Base-by-base conservation (phyloP, 2,113 vertebrate species). In the Chlorodrepanis virens region DNA sequence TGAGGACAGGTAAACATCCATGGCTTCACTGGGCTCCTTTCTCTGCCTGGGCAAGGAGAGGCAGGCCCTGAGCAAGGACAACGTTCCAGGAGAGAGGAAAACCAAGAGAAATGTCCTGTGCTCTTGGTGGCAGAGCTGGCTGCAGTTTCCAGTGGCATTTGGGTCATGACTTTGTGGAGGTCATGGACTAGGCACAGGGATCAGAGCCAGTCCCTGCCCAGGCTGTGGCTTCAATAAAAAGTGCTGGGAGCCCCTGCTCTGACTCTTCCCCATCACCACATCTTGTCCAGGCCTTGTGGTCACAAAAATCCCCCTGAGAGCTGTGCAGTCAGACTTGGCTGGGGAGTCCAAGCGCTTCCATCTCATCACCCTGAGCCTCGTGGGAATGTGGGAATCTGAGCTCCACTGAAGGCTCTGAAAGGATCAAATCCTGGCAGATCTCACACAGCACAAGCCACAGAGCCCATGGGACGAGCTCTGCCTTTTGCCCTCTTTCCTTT, bases 121-220 rank as follows among this genome's bases (percentile, higher is more conserved):
- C 25, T 10, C 19, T 18, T 4, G 19, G 37, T 20, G 40, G 52
- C 35, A 54, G 40, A 52, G n/a, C 35, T 35, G 88, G 12, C 53
- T 8, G 39, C 17, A 15, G 49, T 14, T 25, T 1, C 6, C 1
- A 0, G 0, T 25, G 50, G 27, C 19, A 1, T 11, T 7, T 7
- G 50, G 19, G 4, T 7, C 59, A 2, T 52, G 52, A 7, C 22
- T 52, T 44, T 16, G 39, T 2, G 40, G 40, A 21, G 18, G 5
- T 6, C n/a, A 9, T 1, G 18, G 68, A 7, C 1, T 18, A 22
- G 54, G 33, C 42, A 27, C 22, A n/a, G 33, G 50, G 69, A 14
- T 8, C 33, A 31, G 19, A 57, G 12, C 10, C 47, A 29, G 28
- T 10, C 31, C 35, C 63, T 18, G 59, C 29, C 64, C 1, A 0